phyloP scores from a whole-genome alignment of 2,113 vertebrate species.

The Heliornis fulica region DNA sequence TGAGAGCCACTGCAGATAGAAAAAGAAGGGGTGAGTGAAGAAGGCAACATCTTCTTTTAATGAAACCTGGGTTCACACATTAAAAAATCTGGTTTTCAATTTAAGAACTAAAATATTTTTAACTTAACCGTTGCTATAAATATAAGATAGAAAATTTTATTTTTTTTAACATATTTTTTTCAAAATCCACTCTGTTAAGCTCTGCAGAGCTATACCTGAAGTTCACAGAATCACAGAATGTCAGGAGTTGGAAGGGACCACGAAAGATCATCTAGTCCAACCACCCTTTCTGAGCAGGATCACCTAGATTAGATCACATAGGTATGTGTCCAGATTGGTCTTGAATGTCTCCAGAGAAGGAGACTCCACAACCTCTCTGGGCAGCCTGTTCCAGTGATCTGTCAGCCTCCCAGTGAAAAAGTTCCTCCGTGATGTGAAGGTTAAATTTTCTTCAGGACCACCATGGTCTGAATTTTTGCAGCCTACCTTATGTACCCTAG shows the following conservation, averaged over 20 bases:
- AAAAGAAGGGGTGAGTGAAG: neutral
- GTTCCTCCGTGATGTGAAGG: neutral
- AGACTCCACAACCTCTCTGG: too few relatives aligned
- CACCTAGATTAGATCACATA: too few relatives aligned
- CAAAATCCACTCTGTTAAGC: neutral
- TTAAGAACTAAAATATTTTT: neutral
- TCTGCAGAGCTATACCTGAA: neutral
- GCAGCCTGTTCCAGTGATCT: too few relatives aligned
- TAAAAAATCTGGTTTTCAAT: neutral
- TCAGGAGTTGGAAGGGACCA: too few relatives aligned
- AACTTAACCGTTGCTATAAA: neutral
- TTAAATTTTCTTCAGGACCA: neutral
- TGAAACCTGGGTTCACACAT: neutral
- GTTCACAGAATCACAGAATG: too few relatives aligned
- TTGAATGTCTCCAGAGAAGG: too few relatives aligned
- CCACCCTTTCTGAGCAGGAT: too few relatives aligned
- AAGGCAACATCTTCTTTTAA: neutral
- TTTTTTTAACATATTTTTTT: neutral
- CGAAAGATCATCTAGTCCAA: too few relatives aligned
- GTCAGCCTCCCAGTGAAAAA: too few relatives aligned
- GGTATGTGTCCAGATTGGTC: too few relatives aligned
- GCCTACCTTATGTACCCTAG: neutral
- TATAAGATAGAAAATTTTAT: neutral
- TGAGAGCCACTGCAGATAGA: neutral
- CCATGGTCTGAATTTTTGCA: neutral